Base-by-base conservation (phyloP, 2,888 invertebrate genomes). In the Pollenia griseotomentosa region DNA sequence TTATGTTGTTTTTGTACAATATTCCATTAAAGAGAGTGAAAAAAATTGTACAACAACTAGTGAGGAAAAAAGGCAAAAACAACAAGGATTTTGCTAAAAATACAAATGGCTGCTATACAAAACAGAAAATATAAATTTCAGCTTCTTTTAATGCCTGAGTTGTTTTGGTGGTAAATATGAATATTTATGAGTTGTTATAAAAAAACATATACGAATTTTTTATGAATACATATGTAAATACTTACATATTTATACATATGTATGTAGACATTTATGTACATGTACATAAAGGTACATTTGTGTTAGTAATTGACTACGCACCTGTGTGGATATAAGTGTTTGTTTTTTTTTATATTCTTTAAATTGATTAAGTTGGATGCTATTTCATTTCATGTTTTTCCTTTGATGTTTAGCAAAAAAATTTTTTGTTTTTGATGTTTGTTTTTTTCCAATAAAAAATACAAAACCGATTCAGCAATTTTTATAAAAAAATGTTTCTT, bases 131-230 rank as follows among this genome's bases (percentile, higher is more conserved):
- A 53, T 42, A 9, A 59, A 66, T 71, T 85, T 85, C 66, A 51
- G 51, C 40, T 80, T 57, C 23, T 75, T 68, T 68, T 74, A 63
- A 85, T 71, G 81, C 71, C 19, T 59, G 65, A 73, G 33, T 14
- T 71, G 57, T 71, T 80, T 80, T 65, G 66, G 70, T 77, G 81
- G 40, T 61, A 40, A 61, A 80, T 40, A 79, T 75, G 48, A 85
- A 81, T 77, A 85, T 81, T 85, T 80, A 63, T 75, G 59, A 83
- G 63, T 44, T 70, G 33, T 9, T 48, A 33, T 46, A 14, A 2
- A 16, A 48, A 55, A 65, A 81, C 11, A 66, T 14, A n/a, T 14
- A 48, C 12, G 23, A 19, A 33, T 33, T 33, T 33, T 33, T 33
- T 6, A 33, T 4, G 53, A 61, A 61, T 23, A 33, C 6, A 33